Percentiles rank a stretch among this genome's conserved stretches.
Conservation (phyloP, 2,888 invertebrate genomes). For the Mystacides longicornis region DNA sequence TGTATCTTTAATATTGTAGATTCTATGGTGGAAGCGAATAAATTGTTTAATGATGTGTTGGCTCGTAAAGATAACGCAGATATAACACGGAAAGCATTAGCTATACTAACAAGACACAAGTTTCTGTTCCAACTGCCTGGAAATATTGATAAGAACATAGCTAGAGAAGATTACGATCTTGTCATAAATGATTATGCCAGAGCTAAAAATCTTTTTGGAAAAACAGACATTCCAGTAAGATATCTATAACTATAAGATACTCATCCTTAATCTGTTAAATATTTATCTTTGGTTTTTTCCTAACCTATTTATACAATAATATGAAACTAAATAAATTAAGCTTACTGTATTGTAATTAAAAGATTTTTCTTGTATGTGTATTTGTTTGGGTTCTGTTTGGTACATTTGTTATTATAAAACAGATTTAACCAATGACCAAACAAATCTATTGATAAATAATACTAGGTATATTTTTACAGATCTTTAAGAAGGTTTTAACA, state of each 20-base stretch:
- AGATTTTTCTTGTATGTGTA: too few species aligned
- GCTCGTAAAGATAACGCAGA: slow-evolving; percentile 91
- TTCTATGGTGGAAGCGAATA: slow-evolving; percentile 86
- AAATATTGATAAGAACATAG: slow-evolving; percentile 87
- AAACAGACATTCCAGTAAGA: slow-evolving; percentile 77
- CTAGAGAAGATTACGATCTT: slow-evolving; percentile 91
- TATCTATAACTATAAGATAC: too few species aligned
- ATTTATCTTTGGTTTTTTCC: too few species aligned
- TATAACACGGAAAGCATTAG: slow-evolving; percentile 88
- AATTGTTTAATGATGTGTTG: slow-evolving; percentile 87
- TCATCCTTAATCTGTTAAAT: too few species aligned
- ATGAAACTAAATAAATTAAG: too few species aligned
- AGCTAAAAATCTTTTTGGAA: slow-evolving; percentile 91
- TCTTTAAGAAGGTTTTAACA: slow-evolving; percentile 79
- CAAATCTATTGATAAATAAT: too few species aligned
- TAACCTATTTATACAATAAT: too few species aligned
- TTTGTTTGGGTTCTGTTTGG: too few species aligned
- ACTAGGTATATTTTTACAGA: slow-evolving; percentile 35
- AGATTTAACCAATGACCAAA: too few species aligned
- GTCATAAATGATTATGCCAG: slow-evolving; percentile 97
- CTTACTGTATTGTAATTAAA: too few species aligned
- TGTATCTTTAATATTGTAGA: slow-evolving; percentile 43
- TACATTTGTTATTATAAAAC: too few species aligned
- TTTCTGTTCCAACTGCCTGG: slow-evolving; percentile 95
- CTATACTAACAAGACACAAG: slow-evolving; percentile 86